Base-by-base conservation (phyloP, 2,797 vertebrate species). In the Vespertilio murinus region DNA sequence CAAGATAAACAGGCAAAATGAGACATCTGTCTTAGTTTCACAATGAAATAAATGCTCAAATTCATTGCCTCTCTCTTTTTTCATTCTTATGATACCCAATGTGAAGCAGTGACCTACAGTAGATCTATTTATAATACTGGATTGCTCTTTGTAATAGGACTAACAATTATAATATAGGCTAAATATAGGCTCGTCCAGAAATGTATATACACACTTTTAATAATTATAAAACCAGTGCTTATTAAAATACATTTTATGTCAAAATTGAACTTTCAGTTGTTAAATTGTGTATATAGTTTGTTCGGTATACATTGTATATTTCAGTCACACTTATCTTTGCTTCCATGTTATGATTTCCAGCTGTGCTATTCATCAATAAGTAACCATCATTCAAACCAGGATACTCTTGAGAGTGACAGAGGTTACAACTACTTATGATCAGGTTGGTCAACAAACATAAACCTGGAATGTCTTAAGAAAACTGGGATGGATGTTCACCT, bases 41-140 rank as follows among this genome's bases (percentile, higher is more conserved):
- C 93, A 73, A 33, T 45, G n/a, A 5, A 64, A 64, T n/a, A 16
- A 16, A 35, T 11, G 13, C 22, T 35, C 75, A 87, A 77, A 49
- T 92, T 64, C 14, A 75, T 52, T 81, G 64, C 59, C 13, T 78
- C 95, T 96, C 83, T 75, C 67, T 95, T 88, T 52, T 4, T 73
- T 0, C 47, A 45, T 70, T 78, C 6, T 18, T 78, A 49, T 94
- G 40, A 67, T 67, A 54, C 17, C 4, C 13, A 40, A 28, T 49
- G 25, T 45, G n/a, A 91, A 94, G 40, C 49, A 56, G 11, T 42
- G 25, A 75, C 30, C 52, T 54, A 28, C 22, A 23, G 28, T 52
- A 28, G 42, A 42, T 42, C 9, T 83, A 30, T 75, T 90, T 83
- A 47, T 59, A 79, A 33, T 22, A 77, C 5, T 65, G 30, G 12